Evolutionary conservation across 2,888 invertebrate genomes (phyloP).

Genomic region (Morinoia aosen): DNA sequence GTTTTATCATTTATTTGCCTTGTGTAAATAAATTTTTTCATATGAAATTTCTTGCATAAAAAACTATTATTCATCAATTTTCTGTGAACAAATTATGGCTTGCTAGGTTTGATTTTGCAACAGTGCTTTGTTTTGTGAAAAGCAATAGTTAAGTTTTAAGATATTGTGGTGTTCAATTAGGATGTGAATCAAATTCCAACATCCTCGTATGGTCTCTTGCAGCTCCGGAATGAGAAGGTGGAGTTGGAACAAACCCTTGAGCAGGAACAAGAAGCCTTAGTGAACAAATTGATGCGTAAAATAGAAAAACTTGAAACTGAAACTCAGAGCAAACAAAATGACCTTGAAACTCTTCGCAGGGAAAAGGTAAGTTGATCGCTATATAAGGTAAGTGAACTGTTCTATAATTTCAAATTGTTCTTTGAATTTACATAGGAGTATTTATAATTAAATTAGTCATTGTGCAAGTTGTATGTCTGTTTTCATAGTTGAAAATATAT

Average conservation of each 20-base stretch:
- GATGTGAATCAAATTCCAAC: no score
- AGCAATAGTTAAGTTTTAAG: neutral
- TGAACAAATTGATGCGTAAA: slow-evolving; percentile 97
- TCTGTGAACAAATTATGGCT: no score
- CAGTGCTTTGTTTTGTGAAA: neutral
- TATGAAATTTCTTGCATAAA: no score
- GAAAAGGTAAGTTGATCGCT: slow-evolving; percentile 80
- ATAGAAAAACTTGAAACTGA: slow-evolving; percentile 98
- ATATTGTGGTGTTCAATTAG: neutral
- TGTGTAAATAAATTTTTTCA: neutral
- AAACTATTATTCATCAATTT: no score
- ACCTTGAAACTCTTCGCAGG: slow-evolving; percentile 91
- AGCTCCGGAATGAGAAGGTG: slow-evolving; percentile 96
- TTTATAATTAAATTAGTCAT: neutral
- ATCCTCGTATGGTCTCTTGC: slow-evolving; percentile 68
- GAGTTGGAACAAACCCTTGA: slow-evolving; percentile 96
- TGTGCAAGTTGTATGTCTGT: neutral
- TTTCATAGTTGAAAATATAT: no score
- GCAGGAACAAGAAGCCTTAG: slow-evolving; percentile 97
- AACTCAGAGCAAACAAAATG: slow-evolving; percentile 94
- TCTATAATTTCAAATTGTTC: neutral
- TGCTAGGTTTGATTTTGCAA: neutral
- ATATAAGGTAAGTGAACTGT: neutral
- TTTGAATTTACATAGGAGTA: neutral
- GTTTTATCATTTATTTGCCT: neutral